These are phyloP conservation scores for Rhadina sibilatrix DNA, from an alignment of 2,113 vertebrate genomes.

Conservation along the genomic window DNA sequence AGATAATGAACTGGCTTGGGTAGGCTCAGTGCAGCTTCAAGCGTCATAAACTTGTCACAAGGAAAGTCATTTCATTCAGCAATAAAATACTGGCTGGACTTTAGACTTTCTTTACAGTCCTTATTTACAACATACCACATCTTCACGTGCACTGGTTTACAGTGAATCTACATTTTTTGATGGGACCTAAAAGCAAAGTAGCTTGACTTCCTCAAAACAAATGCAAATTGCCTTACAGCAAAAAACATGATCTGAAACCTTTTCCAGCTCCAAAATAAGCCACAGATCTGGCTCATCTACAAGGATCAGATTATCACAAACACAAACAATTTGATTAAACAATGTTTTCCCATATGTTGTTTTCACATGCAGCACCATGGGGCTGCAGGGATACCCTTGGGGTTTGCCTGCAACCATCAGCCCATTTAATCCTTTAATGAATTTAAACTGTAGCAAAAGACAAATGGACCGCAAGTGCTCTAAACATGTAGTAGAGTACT, in stretches of 20 bases:
- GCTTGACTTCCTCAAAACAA: background rate
- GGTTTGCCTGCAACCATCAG: constrained; percentile 44
- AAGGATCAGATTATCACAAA: background rate
- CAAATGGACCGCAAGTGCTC: constrained; percentile 36
- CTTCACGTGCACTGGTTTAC: background rate
- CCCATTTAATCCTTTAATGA: constrained; percentile 64
- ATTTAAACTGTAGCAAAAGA: constrained; percentile 69
- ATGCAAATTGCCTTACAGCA: background rate
- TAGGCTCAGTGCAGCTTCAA: background rate
- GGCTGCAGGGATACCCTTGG: background rate
- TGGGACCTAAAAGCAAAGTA: background rate
- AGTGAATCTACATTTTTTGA: background rate
- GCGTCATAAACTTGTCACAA: background rate
- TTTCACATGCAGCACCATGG: background rate
- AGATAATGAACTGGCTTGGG: background rate
- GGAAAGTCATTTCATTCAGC: background rate
- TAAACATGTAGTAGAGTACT: constrained; percentile 47
- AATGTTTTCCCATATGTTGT: background rate
- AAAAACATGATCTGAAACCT: background rate
- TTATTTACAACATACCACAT: background rate
- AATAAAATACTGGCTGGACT: background rate
- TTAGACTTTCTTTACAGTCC: background rate
- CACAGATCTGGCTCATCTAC: background rate
- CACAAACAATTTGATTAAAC: background rate
- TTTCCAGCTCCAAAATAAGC: background rate